Base-by-base conservation (phyloP, 2,113 vertebrate genomes). In the Nothobranchius kuhntae region DNA sequence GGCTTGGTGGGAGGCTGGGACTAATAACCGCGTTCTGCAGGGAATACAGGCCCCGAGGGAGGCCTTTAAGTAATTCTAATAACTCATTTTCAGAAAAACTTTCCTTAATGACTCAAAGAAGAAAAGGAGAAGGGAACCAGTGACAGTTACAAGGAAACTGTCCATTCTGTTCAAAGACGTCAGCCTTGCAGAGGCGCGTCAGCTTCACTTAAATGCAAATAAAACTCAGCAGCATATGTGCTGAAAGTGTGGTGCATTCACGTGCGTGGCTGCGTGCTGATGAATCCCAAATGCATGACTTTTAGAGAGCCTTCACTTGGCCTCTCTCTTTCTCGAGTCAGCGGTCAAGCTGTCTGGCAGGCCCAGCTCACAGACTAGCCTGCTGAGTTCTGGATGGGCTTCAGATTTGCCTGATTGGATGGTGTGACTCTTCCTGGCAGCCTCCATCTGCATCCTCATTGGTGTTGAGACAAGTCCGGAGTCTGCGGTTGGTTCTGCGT, bases 181-280 rank as follows among this genome's bases (percentile, higher is more conserved):
- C 72, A 54, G 70, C 62, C 66, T 83, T 66, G 71, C 58, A 52
- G 62, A 83, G 9, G 59, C 67, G 54, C 78, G 83, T 76, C 83
- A 76, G 68, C 74, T 71, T 81, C 58, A 88, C 89, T 91, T 81
- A 87, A 86, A 89, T 89, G 80, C 75, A 77, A 87, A 89, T 87
- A 53, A 40, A 71, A 77, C 70, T 86, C 73, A 68, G 35, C 8
- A 4, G 65, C 65, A 72, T 77, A 80, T 83, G 70, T 73, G 56
- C 54, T 9, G 51, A 71, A 80, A 72, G 73, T 80, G 73, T 61
- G 68, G 70, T 0, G 2, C 48, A 17, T 61, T 68, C 9, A 10
- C 55, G 38, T 46, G 65, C 72, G n/a, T n/a, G n/a, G n/a, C n/a
- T n/a, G n/a, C n/a, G 82, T 72, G 82, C 68, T 70, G 75, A 86